Evolutionary conservation across 2,113 vertebrate species (phyloP).

Genomic region (Xiphorhynchus elegans): DNA sequence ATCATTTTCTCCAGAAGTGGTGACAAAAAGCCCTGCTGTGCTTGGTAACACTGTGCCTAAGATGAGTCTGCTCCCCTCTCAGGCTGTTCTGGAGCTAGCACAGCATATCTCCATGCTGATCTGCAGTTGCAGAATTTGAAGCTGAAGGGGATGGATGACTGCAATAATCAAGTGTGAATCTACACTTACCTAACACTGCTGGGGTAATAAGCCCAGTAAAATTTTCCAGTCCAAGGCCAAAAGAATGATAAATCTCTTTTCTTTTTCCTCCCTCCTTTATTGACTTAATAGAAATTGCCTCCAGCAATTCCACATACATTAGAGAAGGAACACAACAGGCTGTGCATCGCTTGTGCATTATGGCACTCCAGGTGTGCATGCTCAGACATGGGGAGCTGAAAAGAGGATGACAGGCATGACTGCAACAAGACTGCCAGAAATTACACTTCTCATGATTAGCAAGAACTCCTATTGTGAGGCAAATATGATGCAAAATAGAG

Average conservation of each 20-base stretch:
- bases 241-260: not conserved
- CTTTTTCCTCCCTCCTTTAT: not conserved
- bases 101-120: not conserved
- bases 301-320: not conserved
- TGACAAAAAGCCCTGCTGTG: not conserved
- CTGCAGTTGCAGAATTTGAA: not conserved
- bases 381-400: not conserved
- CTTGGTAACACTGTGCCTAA: not conserved
- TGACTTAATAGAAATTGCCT: not conserved
- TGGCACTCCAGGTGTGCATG: conserved; percentile 15
- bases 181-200: not conserved
- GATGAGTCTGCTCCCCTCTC: not conserved
- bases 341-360: not conserved
- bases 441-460: conserved; percentile 20
- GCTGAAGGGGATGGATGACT: not conserved
- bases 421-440: conserved; percentile 29
- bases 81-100: not conserved
- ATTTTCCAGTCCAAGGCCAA: not conserved
- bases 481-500: conserved; percentile 20
- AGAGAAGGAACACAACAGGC: conserved; percentile 8
- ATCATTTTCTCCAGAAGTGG: not conserved
- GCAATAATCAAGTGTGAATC: not conserved
- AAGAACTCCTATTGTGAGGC: conserved; percentile 6
- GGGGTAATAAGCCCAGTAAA: not conserved
- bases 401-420: conserved; percentile 22